Conservation (phyloP, 2,797 vertebrate species). For the Bradypodion ventrale region DNA sequence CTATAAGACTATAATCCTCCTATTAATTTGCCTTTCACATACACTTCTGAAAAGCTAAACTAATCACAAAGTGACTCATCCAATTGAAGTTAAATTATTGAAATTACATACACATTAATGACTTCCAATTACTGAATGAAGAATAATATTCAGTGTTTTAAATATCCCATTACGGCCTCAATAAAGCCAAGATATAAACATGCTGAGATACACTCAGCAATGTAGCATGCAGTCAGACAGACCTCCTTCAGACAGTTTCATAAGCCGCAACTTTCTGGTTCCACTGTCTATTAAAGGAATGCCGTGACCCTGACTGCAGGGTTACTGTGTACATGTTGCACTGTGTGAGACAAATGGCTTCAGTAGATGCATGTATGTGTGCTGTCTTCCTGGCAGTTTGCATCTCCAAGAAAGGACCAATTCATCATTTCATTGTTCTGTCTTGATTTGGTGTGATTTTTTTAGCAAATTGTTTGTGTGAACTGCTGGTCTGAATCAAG, state of each 20-base stretch:
- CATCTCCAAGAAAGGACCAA: too few relatives aligned
- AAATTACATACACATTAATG: slow-evolving; percentile 74
- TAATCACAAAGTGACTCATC: slow-evolving; percentile 71
- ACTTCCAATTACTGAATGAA: slow-evolving; percentile 69
- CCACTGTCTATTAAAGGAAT: not conserved
- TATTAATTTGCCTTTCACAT: slow-evolving; percentile 78
- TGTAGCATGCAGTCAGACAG: not conserved
- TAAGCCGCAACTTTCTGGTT: not conserved
- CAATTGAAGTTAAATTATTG: slow-evolving; percentile 75
- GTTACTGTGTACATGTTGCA: too few relatives aligned
- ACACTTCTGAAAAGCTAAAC: slow-evolving; percentile 73
- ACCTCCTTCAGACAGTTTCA: not conserved
- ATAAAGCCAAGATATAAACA: slow-evolving; percentile 11
- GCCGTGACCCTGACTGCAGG: not conserved
- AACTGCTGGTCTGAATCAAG: too few relatives aligned
- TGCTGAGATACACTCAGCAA: not conserved
- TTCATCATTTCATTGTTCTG: too few relatives aligned
- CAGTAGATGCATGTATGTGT: too few relatives aligned
- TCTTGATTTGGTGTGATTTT: too few relatives aligned
- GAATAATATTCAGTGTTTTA: slow-evolving; percentile 64
- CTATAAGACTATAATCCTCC: slow-evolving; percentile 77
- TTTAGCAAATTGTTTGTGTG: too few relatives aligned
- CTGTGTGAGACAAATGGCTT: too few relatives aligned
- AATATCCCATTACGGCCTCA: slow-evolving; percentile 37
- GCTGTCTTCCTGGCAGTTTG: too few relatives aligned